Base-by-base conservation (phyloP, 2,113 vertebrate genomes). In the Istiophorus platypterus region DNA sequence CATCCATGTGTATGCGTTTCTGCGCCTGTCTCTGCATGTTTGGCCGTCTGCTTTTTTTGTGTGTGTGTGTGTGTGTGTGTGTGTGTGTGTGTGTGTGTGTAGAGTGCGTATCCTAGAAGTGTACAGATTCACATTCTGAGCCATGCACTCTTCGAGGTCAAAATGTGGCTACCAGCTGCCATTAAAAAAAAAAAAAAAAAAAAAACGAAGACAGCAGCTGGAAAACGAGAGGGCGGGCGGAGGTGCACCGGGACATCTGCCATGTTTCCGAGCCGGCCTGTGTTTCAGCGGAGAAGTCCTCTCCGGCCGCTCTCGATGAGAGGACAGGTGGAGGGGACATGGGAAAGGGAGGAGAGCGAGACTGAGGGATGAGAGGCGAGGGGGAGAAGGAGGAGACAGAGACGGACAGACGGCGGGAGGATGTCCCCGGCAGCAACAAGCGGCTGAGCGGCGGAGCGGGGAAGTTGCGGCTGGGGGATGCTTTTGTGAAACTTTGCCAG, bases 121-220 rank as follows among this genome's bases (percentile, higher is more conserved):
- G 41, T 41, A 45, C 17, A 12, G 72, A 67, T 67, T 80, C 31
- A 61, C 72, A 77, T 82, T 88, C 80, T 18, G 72, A 76, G 72
- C 75, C 62, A 68, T 78, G 77, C 74, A 31, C 54, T 85, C 72
- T 84, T 81, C 47, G 70, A 86, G 78, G 83, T 85, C 84, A 89
- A 75, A 81, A 89, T 73, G 85, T 82, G 75, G 85, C 82, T 62
- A 89, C 85, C 88, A 77, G 90, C 87, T 89, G 84, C 84, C 87
- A 74, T 89, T n/a, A n/a, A n/a, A n/a, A n/a, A n/a, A n/a, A n/a
- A n/a, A n/a, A n/a, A n/a, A n/a, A n/a, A n/a, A n/a, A n/a, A n/a
- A n/a, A 85, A 81, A 85, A 41, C 2, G 34, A 87, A 91, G 87
- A 88, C 78, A 69, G 85, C 80, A 82, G 80, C 86, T 87, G 89